phyloP scores from a whole-genome alignment of 2,797 vertebrate species.

The Pelobates cultripes region DNA sequence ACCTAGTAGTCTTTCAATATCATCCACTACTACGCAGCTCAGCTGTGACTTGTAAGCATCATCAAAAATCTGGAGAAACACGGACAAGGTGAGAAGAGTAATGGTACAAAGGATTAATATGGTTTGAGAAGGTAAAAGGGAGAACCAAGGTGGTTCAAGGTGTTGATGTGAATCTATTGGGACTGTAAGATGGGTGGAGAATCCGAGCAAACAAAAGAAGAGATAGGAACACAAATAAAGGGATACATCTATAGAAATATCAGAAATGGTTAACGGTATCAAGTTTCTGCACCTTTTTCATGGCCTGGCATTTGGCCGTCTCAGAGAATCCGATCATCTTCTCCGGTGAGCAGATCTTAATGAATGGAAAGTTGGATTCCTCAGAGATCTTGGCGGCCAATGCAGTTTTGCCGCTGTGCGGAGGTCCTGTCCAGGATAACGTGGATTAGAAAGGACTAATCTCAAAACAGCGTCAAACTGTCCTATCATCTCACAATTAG shows the following conservation, averaged over 20 bases:
- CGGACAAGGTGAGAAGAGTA: neutral
- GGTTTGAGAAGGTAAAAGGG: too few species aligned
- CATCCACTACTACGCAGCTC: slow-evolving; percentile 94
- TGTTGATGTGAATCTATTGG: neutral
- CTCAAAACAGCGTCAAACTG: neutral
- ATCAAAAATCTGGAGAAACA: slow-evolving; percentile 85
- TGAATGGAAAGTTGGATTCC: slow-evolving; percentile 93
- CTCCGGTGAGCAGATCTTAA: slow-evolving; percentile 97
- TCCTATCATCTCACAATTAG: too few species aligned
- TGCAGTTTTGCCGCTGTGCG: slow-evolving; percentile 93
- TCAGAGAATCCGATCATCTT: slow-evolving; percentile 97
- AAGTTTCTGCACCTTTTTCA: slow-evolving; percentile 84
- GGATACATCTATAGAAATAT: too few species aligned
- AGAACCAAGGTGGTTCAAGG: neutral
- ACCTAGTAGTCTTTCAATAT: slow-evolving; percentile 93
- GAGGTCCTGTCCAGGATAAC: slow-evolving; percentile 77
- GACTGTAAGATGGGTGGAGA: too few species aligned
- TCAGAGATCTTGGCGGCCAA: slow-evolving; percentile 92
- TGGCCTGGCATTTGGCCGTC: slow-evolving; percentile 95
- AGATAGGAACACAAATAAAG: too few species aligned
- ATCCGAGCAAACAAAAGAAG: too few species aligned
- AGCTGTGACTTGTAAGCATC: slow-evolving; percentile 97
- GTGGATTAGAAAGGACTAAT: neutral
- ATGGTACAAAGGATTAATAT: too few species aligned
- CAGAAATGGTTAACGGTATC: too few species aligned